These are phyloP conservation scores for Luperina nickerlii DNA, from an alignment of 2,888 invertebrate genomes.

Conservation along the genomic window DNA sequence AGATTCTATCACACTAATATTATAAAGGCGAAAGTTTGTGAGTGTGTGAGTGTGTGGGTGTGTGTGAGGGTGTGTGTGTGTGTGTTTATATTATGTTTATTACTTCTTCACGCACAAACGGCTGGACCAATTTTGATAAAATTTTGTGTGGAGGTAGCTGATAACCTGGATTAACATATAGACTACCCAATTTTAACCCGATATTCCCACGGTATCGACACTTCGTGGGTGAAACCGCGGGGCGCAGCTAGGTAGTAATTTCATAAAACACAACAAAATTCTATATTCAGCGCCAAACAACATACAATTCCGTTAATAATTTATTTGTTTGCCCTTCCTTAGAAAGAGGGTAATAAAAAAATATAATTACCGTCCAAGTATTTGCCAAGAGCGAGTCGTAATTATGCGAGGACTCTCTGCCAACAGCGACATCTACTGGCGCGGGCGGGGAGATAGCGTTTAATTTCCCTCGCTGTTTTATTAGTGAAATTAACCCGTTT, in stretches of 20 bases:
- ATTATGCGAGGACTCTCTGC: slow-evolving; percentile 76
- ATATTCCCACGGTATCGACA: too few species aligned
- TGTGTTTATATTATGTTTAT: too few species aligned
- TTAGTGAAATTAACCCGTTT: slow-evolving; percentile 86
- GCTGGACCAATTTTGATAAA: too few species aligned
- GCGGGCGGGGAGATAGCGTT: slow-evolving; percentile 73
- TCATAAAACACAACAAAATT: slow-evolving; percentile 4
- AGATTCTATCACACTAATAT: not conserved
- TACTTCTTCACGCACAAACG: too few species aligned
- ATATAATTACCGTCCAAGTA: slow-evolving; percentile 81
- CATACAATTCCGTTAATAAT: slow-evolving; percentile 51
- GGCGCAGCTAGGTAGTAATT: not conserved
- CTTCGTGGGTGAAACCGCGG: too few species aligned
- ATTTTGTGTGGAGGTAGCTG: too few species aligned
- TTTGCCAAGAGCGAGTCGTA: slow-evolving; percentile 77
- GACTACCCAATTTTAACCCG: too few species aligned
- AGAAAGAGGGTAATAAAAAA: slow-evolving; percentile 75
- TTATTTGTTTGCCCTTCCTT: slow-evolving; percentile 60
- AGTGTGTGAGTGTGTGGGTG: too few species aligned
- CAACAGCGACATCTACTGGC: slow-evolving; percentile 64
- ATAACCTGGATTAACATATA: too few species aligned
- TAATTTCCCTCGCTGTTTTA: slow-evolving; percentile 81
- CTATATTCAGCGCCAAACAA: slow-evolving; percentile 15
- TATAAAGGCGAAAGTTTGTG: too few species aligned
- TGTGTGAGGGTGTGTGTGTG: too few species aligned